These are phyloP conservation scores for Achatina immaculata DNA, from an alignment of 1,140 invertebrate genomes.

Conservation along the genomic window DNA sequence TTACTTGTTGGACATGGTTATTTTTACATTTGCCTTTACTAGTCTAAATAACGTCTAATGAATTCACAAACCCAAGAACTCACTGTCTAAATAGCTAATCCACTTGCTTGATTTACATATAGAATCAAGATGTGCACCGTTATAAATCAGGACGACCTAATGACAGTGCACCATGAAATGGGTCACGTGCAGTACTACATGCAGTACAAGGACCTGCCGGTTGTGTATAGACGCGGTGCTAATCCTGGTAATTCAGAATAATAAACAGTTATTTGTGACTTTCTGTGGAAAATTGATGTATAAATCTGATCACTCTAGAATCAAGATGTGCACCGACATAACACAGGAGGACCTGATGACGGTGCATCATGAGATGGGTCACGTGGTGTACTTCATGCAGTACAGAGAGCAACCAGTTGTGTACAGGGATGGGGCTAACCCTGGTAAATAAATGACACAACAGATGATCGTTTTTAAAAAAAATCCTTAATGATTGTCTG, in stretches of 20 bases:
- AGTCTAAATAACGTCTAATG: too few relatives aligned
- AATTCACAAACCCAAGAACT: too few relatives aligned
- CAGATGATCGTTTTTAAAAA: too few relatives aligned
- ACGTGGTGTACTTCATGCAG: constrained; percentile 80
- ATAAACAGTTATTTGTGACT: not conserved
- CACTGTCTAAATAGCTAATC: too few relatives aligned
- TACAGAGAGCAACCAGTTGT: constrained; percentile 78
- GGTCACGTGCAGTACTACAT: constrained; percentile 86
- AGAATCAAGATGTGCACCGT: constrained; percentile 71
- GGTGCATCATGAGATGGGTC: constrained; percentile 85
- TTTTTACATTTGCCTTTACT: too few relatives aligned
- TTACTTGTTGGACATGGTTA: too few relatives aligned
- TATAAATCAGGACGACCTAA: constrained; percentile 76
- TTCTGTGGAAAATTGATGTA: too few relatives aligned
- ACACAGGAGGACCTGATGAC: constrained; percentile 78
- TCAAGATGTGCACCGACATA: constrained; percentile 70
- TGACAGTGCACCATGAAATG: constrained; percentile 84
- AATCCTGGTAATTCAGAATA: constrained; percentile 79
- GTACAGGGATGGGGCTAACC: constrained; percentile 82
- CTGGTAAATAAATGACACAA: constrained; percentile 74
- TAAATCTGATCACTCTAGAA: too few relatives aligned
- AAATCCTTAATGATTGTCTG: too few relatives aligned
- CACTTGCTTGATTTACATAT: too few relatives aligned
- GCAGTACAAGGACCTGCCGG: constrained; percentile 79
- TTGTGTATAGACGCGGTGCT: constrained; percentile 80